These are phyloP conservation scores for Prochilodus magdalenae DNA, from an alignment of 2,113 vertebrate genomes.

Conservation along the genomic window DNA sequence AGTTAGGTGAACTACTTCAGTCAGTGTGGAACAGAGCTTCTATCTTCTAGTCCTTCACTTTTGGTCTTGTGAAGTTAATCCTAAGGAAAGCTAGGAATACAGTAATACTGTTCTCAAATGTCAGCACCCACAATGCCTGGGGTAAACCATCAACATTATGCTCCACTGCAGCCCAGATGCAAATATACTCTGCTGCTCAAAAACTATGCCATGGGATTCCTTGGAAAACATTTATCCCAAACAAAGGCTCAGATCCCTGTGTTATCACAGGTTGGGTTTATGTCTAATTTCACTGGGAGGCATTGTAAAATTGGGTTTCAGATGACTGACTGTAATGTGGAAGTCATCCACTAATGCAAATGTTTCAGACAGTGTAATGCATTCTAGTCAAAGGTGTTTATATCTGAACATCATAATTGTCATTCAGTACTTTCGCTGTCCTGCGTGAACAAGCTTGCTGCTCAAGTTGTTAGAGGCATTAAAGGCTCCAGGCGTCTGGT, in stretches of 20 bases:
- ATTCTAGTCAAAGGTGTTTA: not conserved
- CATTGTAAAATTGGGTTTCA: not conserved
- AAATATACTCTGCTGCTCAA: constrained; percentile 19
- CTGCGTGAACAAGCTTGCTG: not conserved
- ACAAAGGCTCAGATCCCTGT: constrained; percentile 14
- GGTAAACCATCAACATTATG: constrained; percentile 38
- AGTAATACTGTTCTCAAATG: constrained; percentile 40
- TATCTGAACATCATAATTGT: not conserved
- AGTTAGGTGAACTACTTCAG: not conserved
- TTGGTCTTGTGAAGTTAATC: not conserved
- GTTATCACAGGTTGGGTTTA: not conserved
- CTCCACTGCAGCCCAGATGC: constrained; percentile 28
- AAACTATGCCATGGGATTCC: constrained; percentile 24
- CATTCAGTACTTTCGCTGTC: not conserved
- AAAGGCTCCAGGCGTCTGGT: too few relatives aligned
- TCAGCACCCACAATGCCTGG: constrained; percentile 29
- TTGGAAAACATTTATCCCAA: constrained; percentile 29
- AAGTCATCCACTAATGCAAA: not conserved
- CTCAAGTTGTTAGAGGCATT: not conserved
- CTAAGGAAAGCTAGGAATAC: not conserved
- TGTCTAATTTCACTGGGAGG: constrained; percentile 5
- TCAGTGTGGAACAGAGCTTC: not conserved
- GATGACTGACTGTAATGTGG: not conserved
- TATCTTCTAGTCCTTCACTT: not conserved
- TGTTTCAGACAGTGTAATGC: not conserved